phyloP scores from a whole-genome alignment of 2,888 invertebrate species.

The Tetheella fluctuosa region DNA sequence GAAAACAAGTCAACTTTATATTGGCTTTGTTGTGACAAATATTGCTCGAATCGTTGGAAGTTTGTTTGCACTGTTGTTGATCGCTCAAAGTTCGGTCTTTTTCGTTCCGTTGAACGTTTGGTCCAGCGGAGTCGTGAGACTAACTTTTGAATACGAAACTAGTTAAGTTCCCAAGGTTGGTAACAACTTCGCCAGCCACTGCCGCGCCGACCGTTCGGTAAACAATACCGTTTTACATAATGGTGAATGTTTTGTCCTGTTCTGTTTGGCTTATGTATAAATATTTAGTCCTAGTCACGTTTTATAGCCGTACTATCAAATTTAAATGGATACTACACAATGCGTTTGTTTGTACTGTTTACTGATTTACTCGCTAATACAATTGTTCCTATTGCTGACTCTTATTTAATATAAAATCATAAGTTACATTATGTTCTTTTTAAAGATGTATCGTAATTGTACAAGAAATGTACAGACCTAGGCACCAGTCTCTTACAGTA shows the following conservation, averaged over 20 bases:
- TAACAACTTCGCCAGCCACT: conserved; percentile 36
- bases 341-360: conserved; percentile 13
- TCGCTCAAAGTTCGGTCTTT: conserved; percentile 67
- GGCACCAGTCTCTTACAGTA: neutral
- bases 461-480: neutral
- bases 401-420: neutral
- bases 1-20: conserved; percentile 53
- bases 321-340: conserved; percentile 25
- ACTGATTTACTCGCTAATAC: neutral
- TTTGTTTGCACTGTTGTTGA: conserved; percentile 65
- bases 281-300: conserved; percentile 47
- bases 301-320: conserved; percentile 33
- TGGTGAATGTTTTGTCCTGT: conserved; percentile 49
- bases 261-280: conserved; percentile 34
- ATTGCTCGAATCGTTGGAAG: conserved; percentile 62
- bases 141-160: conserved; percentile 68
- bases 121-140: conserved; percentile 35
- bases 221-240: conserved; percentile 60
- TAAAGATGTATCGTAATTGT: neutral
- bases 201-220: conserved; percentile 40
- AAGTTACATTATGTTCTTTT: neutral
- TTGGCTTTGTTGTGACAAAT: conserved; percentile 63
- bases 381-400: neutral
- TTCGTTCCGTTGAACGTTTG: conserved; percentile 51
- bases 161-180: conserved; percentile 68